phyloP scores from a whole-genome alignment of 2,888 invertebrate species.

The Drosophila kanekoi region DNA sequence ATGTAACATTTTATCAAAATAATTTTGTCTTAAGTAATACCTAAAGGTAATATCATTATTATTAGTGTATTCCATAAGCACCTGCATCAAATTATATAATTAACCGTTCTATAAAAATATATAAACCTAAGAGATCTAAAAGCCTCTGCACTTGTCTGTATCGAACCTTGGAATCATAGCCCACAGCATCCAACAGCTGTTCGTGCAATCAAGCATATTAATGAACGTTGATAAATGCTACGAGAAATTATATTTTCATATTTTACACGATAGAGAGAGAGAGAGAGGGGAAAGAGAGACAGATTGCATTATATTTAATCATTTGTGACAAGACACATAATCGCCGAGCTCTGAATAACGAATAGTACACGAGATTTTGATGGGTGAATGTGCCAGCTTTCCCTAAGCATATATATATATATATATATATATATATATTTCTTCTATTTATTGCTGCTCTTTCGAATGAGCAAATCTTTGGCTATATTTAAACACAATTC shows the following conservation, averaged over 20 bases:
- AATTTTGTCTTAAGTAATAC: background rate
- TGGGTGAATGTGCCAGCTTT: slow-evolving; percentile 17
- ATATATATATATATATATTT: background rate
- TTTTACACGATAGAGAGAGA: slow-evolving; percentile 17
- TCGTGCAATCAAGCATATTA: slow-evolving; percentile 71
- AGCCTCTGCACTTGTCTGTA: slow-evolving; percentile 55
- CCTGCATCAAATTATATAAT: slow-evolving; percentile 12
- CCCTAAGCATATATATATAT: background rate
- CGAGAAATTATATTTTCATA: slow-evolving; percentile 55
- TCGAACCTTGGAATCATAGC: slow-evolving; percentile 36
- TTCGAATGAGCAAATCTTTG: slow-evolving; percentile 43
- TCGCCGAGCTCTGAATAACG: slow-evolving; percentile 50
- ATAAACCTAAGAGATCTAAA: slow-evolving; percentile 26
- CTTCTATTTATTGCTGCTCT: slow-evolving; percentile 15
- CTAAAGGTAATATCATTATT: no score
- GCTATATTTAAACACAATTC: slow-evolving; percentile 57
- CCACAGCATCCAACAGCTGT: slow-evolving; percentile 67
- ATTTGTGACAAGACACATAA: slow-evolving; percentile 80
- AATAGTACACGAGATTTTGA: slow-evolving; percentile 14
- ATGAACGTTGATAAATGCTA: slow-evolving; percentile 69
- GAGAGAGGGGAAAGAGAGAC: slow-evolving; percentile 18
- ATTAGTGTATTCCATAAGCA: background rate
- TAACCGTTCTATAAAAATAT: slow-evolving; percentile 30
- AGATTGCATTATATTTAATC: slow-evolving; percentile 65
- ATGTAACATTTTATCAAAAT: background rate